Evolutionary conservation across 2,113 vertebrate species (phyloP), one percentile per base, ranked within the genome.

Genomic region (Tympanuchus pallidicinctus): DNA sequence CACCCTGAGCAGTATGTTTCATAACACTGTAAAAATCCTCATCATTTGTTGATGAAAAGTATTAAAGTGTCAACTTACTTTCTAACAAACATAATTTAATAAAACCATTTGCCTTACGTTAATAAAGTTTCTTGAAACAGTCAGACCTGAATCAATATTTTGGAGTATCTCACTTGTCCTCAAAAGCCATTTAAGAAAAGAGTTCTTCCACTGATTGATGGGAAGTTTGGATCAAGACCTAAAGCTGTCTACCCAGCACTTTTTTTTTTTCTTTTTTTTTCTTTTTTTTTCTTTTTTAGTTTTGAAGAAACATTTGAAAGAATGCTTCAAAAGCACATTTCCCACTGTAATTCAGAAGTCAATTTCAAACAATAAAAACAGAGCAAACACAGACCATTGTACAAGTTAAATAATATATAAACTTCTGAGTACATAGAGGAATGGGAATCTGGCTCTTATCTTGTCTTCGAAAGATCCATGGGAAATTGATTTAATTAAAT

Each of bases 361-460:
- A 85, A 94, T 82, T 93, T 94, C 86, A 90, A 93, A 96, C 57
- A 92, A 92, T 87, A 84, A 95, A 96, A 94, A 50, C 34, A 86
- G 72, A 92, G 47, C 57, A 92, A 96, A 92, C 64, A 92, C 5
- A 91, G 77, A 36, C 86, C 43, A 82, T 69, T 93, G 83, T 86
- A 85, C 77, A 90, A 94, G 89, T 90, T 95, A 95, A 97, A 96
- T 96, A 96, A 95, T 96, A 96, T 54, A 96, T 95, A 89, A 96
- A 96, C 77, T 86, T 93, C 47, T 87, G 86, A 96, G 90, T 84
- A 95, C 70, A 89, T 5, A 84, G 66, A 95, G 73, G 88, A 97
- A 94, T 86, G 66, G 86, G 90, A 95, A 95, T 72, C 65, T 47
- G 54, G 43, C 76, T 95, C 59, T 56, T 90, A 91, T 86, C 61